These are phyloP conservation scores for Poeciliopsis occidentalis DNA, from an alignment of 2,113 vertebrate genomes.

Conservation along the genomic window DNA sequence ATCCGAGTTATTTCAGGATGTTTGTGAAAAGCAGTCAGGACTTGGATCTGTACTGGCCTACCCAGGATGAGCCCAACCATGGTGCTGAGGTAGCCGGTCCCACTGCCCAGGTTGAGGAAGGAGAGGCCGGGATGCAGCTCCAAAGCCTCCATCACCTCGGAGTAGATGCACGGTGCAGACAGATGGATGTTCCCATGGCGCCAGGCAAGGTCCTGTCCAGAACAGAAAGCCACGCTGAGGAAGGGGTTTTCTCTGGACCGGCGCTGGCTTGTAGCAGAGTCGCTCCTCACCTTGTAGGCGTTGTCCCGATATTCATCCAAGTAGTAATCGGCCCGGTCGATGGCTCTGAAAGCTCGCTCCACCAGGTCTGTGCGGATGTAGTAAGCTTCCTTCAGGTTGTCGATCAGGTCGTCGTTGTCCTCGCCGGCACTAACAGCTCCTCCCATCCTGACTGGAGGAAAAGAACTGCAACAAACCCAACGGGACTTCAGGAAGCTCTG, in stretches of 20 bases:
- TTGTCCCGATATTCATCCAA: slow-evolving; percentile 96
- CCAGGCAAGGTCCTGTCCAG: slow-evolving; percentile 89
- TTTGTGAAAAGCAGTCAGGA: neutral
- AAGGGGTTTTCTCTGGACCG: neutral
- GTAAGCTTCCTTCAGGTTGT: slow-evolving; percentile 95
- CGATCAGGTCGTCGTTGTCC: slow-evolving; percentile 96
- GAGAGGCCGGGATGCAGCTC: slow-evolving; percentile 94
- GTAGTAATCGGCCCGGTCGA: slow-evolving; percentile 95
- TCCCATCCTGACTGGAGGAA: slow-evolving; percentile 84
- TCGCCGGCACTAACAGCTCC: slow-evolving; percentile 96
- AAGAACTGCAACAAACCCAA: neutral
- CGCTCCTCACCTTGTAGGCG: slow-evolving; percentile 85
- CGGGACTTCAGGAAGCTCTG: neutral
- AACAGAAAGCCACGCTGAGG: neutral
- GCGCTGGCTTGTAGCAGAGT: neutral
- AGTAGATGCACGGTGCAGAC: slow-evolving; percentile 97
- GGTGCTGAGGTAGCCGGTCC: slow-evolving; percentile 97
- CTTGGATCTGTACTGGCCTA: slow-evolving; percentile 60
- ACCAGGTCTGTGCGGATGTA: slow-evolving; percentile 95
- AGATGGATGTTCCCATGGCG: slow-evolving; percentile 97
- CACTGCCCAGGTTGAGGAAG: slow-evolving; percentile 95
- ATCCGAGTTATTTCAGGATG: too few species aligned
- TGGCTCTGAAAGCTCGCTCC: slow-evolving; percentile 92
- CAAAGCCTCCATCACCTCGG: slow-evolving; percentile 98
- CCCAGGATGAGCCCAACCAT: slow-evolving; percentile 98